A percentile compares a stretch with the other conserved stretches of the same genome.
These are phyloP conservation scores for Ptychobarbus kaznakovi DNA, from an alignment of 2,797 vertebrate species.

Conservation along the genomic window DNA sequence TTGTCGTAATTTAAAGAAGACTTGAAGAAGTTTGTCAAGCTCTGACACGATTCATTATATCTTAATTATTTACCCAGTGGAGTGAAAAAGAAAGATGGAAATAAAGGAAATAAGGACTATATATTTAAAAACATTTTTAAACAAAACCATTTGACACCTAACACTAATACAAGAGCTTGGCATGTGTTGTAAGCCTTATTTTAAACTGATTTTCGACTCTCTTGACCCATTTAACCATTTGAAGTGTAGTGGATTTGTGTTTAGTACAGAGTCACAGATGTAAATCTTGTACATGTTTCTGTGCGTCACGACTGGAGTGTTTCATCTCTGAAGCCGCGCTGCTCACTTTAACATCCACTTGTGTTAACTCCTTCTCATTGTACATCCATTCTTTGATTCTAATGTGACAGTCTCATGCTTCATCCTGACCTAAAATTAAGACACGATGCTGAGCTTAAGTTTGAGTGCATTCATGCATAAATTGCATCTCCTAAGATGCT, in stretches of 20 bases:
- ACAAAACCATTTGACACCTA: background rate
- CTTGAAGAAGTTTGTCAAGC: background rate
- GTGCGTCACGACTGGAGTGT: background rate
- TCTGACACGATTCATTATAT: background rate
- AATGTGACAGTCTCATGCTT: background rate
- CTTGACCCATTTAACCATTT: background rate
- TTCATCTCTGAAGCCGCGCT: background rate
- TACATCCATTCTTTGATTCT: background rate
- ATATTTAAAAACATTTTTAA: no score
- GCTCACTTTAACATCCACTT: background rate
- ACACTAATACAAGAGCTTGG: background rate
- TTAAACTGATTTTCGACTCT: background rate
- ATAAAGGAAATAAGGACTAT: no score
- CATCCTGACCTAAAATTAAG: background rate
- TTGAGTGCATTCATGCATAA: constrained; percentile 5
- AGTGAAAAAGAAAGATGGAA: background rate
- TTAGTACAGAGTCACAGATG: background rate
- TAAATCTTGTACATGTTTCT: background rate
- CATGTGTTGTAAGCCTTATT: background rate
- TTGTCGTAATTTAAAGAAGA: background rate
- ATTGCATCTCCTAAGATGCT: background rate
- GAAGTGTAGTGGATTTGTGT: background rate
- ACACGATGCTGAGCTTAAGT: background rate
- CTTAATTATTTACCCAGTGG: background rate
- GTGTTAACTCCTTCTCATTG: background rate